phyloP scores from a whole-genome alignment of 1,140 invertebrate species.

The Zaprionus lachaisei region DNA sequence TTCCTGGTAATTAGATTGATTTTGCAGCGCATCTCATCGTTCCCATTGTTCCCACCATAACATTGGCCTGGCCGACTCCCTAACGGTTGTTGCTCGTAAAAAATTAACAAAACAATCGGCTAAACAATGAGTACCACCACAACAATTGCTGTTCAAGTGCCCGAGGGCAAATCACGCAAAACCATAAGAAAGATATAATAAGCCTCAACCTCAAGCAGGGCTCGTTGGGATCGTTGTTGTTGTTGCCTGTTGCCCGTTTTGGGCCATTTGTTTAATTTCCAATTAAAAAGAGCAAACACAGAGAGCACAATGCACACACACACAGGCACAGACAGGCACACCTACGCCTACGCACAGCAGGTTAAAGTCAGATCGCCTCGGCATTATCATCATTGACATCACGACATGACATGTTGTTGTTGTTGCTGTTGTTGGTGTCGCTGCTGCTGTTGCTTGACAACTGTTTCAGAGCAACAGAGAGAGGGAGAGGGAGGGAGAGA shows the following conservation, averaged over 20 bases:
- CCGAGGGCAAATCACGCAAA: slow-evolving; percentile 72
- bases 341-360: slow-evolving; percentile 76
- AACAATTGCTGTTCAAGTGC: slow-evolving; percentile 76
- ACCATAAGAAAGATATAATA: slow-evolving; percentile 58
- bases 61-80: slow-evolving; percentile 38
- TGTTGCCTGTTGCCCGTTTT: not conserved
- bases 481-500: slow-evolving; percentile 6
- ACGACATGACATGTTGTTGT: slow-evolving; percentile 61
- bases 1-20: slow-evolving; percentile 71
- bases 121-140: slow-evolving; percentile 54
- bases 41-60: slow-evolving; percentile 73
- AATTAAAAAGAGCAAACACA: slow-evolving; percentile 81
- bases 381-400: slow-evolving; percentile 80
- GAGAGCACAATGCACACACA: slow-evolving; percentile 23
- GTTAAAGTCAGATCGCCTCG: slow-evolving; percentile 60
- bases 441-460: slow-evolving; percentile 58
- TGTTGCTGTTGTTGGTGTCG: slow-evolving; percentile 38
- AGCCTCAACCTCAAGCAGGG: slow-evolving; percentile 31
- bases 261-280: slow-evolving; percentile 80
- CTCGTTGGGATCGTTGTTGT: not conserved
- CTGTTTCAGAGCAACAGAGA: slow-evolving; percentile 62
- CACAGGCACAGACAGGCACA: slow-evolving; percentile 37
- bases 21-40: slow-evolving; percentile 49
- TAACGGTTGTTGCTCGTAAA: slow-evolving; percentile 73
- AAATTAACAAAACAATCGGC: slow-evolving; percentile 65